A percentile compares a stretch with the other conserved stretches of the same genome.
phyloP scores from a whole-genome alignment of 2,888 invertebrate genomes.

The Peribatodes rhomboidaria region DNA sequence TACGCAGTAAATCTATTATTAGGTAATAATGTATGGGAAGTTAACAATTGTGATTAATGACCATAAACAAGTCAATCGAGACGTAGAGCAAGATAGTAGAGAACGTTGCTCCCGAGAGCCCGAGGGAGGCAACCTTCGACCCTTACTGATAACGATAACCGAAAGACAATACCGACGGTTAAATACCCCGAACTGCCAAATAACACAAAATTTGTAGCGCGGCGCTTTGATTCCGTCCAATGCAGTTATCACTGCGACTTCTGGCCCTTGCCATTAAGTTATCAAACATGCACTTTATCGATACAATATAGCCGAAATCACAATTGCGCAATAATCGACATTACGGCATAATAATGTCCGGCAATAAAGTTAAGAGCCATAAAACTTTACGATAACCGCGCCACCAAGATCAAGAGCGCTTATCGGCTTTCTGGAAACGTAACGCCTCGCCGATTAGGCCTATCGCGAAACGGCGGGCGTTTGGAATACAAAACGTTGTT shows the following conservation, averaged over 20 bases:
- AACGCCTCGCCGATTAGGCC: constrained; percentile 63
- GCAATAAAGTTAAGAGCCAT: constrained; percentile 34
- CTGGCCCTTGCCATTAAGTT: constrained; percentile 37
- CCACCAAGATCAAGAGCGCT: constrained; percentile 49
- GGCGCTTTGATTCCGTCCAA: constrained; percentile 50
- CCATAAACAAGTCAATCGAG: constrained; percentile 78
- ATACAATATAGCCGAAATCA: constrained; percentile 34
- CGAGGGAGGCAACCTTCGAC: constrained; percentile 66
- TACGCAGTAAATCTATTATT: constrained; percentile 73
- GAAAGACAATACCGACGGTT: constrained; percentile 53
- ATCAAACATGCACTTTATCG: constrained; percentile 32
- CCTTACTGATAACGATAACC: constrained; percentile 64
- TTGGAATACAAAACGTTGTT: constrained; percentile 68
- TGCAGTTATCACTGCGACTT: constrained; percentile 31
- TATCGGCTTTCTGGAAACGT: constrained; percentile 65
- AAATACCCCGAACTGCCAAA: constrained; percentile 59
- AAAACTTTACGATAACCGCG: constrained; percentile 38
- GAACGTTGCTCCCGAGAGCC: constrained; percentile 74
- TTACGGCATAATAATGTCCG: constrained; percentile 27
- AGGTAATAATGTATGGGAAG: constrained; percentile 68
- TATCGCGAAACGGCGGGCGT: constrained; percentile 60
- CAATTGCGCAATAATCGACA: constrained; percentile 34
- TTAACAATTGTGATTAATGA: constrained; percentile 70
- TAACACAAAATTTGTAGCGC: constrained; percentile 48
- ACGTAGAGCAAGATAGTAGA: constrained; percentile 68